These are phyloP conservation scores for Smittia aterrima DNA, from an alignment of 2,888 invertebrate species.

Conservation along the genomic window DNA sequence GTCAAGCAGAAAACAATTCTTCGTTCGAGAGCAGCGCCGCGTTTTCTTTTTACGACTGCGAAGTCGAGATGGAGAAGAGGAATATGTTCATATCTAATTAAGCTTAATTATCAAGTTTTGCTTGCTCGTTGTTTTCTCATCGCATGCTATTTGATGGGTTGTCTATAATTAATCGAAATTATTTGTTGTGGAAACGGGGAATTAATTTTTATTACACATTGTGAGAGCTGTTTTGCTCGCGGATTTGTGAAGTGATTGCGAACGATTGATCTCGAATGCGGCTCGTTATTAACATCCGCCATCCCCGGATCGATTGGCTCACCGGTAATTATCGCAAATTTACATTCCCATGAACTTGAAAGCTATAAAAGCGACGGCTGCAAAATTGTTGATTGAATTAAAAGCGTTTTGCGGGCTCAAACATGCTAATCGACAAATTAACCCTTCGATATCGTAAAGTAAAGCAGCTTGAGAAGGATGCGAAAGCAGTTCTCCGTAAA, in stretches of 20 bases:
- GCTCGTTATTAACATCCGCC: too few species aligned
- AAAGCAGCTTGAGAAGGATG: too few species aligned
- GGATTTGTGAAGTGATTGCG: background rate
- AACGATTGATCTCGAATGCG: too few species aligned
- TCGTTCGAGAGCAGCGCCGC: background rate
- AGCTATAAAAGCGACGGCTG: too few species aligned
- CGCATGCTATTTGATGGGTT: constrained; percentile 2
- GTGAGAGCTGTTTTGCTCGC: background rate
- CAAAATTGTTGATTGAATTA: too few species aligned
- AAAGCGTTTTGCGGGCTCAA: too few species aligned
- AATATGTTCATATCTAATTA: constrained; percentile 31
- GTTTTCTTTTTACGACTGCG: background rate
- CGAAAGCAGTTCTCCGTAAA: too few species aligned
- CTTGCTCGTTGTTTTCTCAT: background rate
- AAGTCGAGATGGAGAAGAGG: background rate
- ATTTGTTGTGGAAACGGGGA: background rate
- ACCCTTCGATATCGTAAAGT: too few species aligned
- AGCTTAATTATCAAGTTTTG: constrained; percentile 27
- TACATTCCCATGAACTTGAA: too few species aligned
- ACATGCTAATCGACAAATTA: too few species aligned
- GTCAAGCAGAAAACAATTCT: background rate
- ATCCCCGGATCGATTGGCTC: too few species aligned
- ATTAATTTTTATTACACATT: background rate
- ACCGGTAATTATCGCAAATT: too few species aligned
- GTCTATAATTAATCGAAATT: constrained; percentile 23